Percentiles rank a stretch among this genome's conserved stretches.
Conservation (phyloP, 37 sponge, comb jelly and placozoan genomes). For the Chondrilla cf. caribensis region DNA sequence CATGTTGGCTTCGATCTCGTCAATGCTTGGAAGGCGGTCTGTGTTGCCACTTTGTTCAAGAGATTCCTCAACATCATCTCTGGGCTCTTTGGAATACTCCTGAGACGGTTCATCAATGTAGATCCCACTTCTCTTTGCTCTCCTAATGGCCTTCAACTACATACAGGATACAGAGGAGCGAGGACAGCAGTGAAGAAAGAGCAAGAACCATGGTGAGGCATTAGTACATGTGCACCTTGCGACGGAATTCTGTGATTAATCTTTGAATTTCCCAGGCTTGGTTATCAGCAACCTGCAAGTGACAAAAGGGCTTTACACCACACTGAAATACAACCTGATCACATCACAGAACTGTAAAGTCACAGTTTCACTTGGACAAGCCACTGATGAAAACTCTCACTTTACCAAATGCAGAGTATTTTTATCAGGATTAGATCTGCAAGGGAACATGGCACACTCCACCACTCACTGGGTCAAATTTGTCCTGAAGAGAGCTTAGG, state of each 20-base stretch:
- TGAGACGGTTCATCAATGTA: not conserved
- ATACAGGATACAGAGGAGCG: not conserved
- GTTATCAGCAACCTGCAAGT: slow-evolving; percentile 23
- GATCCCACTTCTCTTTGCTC: not conserved
- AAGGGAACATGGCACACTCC: no score
- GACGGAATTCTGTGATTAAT: slow-evolving; percentile 59
- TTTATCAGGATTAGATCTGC: no score
- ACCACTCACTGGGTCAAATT: slow-evolving; percentile 1
- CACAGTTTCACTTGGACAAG: no score
- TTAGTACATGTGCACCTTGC: slow-evolving; percentile 44
- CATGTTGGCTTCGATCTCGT: slow-evolving; percentile 5
- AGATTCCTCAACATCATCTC: not conserved
- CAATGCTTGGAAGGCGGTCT: not conserved
- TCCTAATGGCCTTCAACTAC: slow-evolving; percentile 24
- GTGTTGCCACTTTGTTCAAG: not conserved
- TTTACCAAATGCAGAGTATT: no score
- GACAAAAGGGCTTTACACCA: not conserved
- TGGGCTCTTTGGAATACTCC: no score
- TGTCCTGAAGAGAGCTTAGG: not conserved
- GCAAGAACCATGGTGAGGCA: no score
- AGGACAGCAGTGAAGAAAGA: no score
- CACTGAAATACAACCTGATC: not conserved
- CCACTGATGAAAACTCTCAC: no score
- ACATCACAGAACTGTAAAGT: no score
- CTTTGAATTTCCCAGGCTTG: slow-evolving; percentile 67